phyloP scores from a whole-genome alignment of 2,113 vertebrate genomes.

The Colistium nudipinnis region DNA sequence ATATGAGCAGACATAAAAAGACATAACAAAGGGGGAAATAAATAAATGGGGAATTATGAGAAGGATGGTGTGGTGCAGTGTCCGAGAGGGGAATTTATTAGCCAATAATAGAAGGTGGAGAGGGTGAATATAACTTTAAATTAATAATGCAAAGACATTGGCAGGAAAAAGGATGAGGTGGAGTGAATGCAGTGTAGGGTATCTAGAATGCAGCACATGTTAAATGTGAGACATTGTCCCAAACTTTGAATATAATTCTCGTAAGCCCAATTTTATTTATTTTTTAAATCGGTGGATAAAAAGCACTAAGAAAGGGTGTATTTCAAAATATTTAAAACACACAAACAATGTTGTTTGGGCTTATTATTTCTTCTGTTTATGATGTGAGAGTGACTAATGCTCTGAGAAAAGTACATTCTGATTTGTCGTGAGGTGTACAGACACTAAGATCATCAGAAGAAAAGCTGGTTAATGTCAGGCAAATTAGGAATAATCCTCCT shows the following conservation, averaged over 20 bases:
- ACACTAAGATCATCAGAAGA: conserved; percentile 9
- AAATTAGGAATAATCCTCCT: conserved; percentile 13
- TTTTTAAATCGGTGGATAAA: not conserved
- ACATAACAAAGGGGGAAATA: conserved; percentile 1
- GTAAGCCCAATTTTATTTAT: not conserved
- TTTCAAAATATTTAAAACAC: not conserved
- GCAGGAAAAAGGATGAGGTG: not conserved
- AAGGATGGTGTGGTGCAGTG: conserved; percentile 15
- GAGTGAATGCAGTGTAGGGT: not conserved
- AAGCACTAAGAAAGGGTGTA: not conserved
- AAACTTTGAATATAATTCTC: not conserved
- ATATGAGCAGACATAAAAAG: conserved; percentile 16
- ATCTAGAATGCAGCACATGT: not conserved
- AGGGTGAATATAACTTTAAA: conserved; percentile 1
- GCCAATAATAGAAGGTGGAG: conserved; percentile 16
- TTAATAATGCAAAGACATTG: no score
- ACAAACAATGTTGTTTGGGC: not conserved
- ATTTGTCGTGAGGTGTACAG: not conserved
- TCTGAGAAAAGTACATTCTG: not conserved
- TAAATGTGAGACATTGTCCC: no score
- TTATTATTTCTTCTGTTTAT: not conserved
- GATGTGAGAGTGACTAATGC: conserved; percentile 4
- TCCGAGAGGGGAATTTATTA: conserved; percentile 56
- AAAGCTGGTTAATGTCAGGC: conserved; percentile 17
- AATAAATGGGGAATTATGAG: conserved; percentile 21